Evolutionary conservation across 2,888 invertebrate species (phyloP), one percentile per base, ranked within the genome.

Genomic region (Agonum fuliginosum): DNA sequence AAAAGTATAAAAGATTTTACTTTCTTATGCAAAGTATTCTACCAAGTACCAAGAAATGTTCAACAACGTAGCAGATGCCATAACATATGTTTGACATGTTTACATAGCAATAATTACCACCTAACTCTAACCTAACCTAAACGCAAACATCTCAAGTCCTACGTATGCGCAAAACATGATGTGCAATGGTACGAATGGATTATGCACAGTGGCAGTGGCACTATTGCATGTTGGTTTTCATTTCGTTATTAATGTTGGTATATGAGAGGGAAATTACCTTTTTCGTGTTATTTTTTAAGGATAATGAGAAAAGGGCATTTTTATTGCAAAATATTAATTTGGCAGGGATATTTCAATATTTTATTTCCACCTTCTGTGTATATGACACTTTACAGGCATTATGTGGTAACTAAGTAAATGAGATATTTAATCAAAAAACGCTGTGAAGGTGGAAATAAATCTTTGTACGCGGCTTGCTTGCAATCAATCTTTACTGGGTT

Each of bases 221-320:
- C 30, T 4, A 6, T 4, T 34, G 34, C 4, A 34, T 6, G 4
- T 6, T 34, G 30, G 37, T 14, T 62, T 30, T 62, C 62, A 62
- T 62, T 76, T 70, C 62, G 76, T 73, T 70, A 79, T 77, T 62
- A 78, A n/a, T n/a, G n/a, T n/a, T n/a, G n/a, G n/a, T n/a, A n/a
- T n/a, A n/a, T n/a, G n/a, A n/a, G n/a, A n/a, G n/a, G n/a, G n/a
- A n/a, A n/a, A n/a, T n/a, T n/a, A n/a, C n/a, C n/a, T n/a, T n/a
- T n/a, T n/a, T n/a, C n/a, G n/a, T n/a, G n/a, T n/a, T n/a, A n/a
- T n/a, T n/a, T n/a, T n/a, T n/a, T n/a, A n/a, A n/a, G n/a, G n/a
- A n/a, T n/a, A n/a, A n/a, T n/a, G n/a, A n/a, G n/a, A n/a, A n/a
- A n/a, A n/a, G n/a, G n/a, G n/a, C n/a, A n/a, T n/a, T n/a, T n/a